Base-by-base conservation (phyloP, 2,888 invertebrate species). In the Pachycephus smyrnensis region DNA sequence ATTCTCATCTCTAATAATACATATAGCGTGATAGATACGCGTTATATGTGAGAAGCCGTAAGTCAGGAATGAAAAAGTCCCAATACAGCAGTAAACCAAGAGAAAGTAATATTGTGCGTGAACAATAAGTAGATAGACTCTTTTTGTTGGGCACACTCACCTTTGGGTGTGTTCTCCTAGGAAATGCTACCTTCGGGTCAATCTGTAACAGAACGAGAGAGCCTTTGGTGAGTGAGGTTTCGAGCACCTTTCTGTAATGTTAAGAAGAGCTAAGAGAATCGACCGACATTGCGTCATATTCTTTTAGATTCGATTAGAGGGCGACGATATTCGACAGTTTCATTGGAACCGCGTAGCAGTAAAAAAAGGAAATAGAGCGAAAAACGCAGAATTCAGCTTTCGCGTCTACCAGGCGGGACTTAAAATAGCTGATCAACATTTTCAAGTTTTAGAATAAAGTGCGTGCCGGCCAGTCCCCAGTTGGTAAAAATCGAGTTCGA, bases 111-210 rank as follows among this genome's bases (percentile, higher is more conserved):
- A 15, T 40, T 15, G 40, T 40, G 40, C 15, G 15, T 40, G 40
- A 40, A 40, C 6, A 40, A 15, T 6, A 15, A 40, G 55, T 55
- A 15, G 23, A 23, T 55, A 55, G 55, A 55, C 23, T 23, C 23
- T 23, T 55, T 23, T 55, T 23, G 9, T 23, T 23, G 55, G 55
- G 2, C 55, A 55, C 55, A 92, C 96, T 96, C 94, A 98, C 98
- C 97, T 98, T 98, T 93, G 98, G 98, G 94, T 98, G 98, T 94
- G 98, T 97, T 95, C 98, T 95, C 94, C 99, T 96, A 89, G 99
- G 99, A 94, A 99, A 99, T 92, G 99, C 99, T 93, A 99, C 98
- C 96, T 99, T 99, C 89, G 99, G 99, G 94, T 99, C 99, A 94
- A 99, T 99, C 99, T 99, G 96, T 84, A 94, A 95, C 92, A 91